Evolutionary conservation across 2,113 vertebrate species (phyloP).

Genomic region (Oryctolagus cuniculus): mOryCun1.1 NC_091451.1:21434001-21434500

Average conservation of each 20-base stretch:
- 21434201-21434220: neutral
- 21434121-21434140: neutral
- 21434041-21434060: neutral
- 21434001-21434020: neutral
- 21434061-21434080: neutral
- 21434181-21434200: neutral
- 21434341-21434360: neutral
- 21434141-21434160: constrained; percentile 11
- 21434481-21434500: neutral
- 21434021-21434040: neutral
- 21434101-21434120: constrained; percentile 8
- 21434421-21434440: neutral
- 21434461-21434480: neutral
- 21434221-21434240: neutral
- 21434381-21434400: neutral
- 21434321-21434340: constrained; percentile 7
- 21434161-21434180: neutral
- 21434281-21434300: neutral
- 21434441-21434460: neutral
- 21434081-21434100: neutral
- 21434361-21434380: neutral
- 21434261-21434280: constrained; percentile 23
- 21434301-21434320: neutral
- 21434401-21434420: neutral
- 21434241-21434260: neutral